phyloP scores from a whole-genome alignment of 64 coral and sea anemone species.

The Montipora cactus region DNA sequence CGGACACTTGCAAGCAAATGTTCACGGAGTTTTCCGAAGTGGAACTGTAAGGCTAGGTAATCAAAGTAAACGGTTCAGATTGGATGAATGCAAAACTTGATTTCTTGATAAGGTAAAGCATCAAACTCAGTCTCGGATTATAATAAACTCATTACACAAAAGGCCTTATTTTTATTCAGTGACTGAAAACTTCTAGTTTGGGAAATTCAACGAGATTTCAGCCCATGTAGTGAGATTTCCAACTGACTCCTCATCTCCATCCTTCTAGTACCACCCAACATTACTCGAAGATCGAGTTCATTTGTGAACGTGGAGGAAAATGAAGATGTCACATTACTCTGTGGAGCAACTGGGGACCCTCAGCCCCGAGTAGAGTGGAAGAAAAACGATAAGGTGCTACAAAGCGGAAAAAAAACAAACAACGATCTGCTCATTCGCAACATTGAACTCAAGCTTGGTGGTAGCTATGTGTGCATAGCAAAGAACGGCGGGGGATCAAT shows the following conservation, averaged over 20 bases:
- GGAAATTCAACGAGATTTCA: no score
- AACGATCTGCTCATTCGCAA: neutral
- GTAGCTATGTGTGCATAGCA: slow-evolving; percentile 17
- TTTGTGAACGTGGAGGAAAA: neutral
- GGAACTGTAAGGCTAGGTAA: no score
- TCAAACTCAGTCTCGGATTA: no score
- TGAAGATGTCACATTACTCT: neutral
- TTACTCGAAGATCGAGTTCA: neutral
- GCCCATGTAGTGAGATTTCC: neutral
- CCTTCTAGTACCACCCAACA: slow-evolving; percentile 3
- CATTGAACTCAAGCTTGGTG: neutral
- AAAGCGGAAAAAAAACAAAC: neutral
- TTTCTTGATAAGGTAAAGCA: no score
- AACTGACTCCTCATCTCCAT: neutral
- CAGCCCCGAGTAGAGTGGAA: neutral
- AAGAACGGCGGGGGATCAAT: neutral
- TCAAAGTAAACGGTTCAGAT: no score
- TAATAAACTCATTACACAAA: no score
- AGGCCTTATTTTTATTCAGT: no score
- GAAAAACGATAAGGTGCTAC: neutral
- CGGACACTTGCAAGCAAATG: no score
- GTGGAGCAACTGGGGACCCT: slow-evolving; percentile 6
- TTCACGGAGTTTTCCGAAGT: no score
- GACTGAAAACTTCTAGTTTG: no score
- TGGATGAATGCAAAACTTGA: no score